Evolutionary conservation across 2,797 vertebrate species (phyloP).

Genomic region (Chiloscyllium punctatum): DNA sequence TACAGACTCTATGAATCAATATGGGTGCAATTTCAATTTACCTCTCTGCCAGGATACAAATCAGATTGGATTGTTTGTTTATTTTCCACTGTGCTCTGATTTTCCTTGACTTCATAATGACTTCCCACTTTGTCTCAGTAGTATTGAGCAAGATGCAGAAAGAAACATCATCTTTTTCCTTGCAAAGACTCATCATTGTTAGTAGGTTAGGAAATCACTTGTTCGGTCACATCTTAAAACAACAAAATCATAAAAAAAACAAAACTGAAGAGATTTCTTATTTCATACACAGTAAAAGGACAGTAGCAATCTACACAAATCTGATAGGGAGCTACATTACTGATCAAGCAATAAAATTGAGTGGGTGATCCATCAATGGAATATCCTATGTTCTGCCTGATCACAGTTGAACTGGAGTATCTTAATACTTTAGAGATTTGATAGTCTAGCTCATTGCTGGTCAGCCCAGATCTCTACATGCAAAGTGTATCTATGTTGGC

Average conservation of each 20-base stretch:
- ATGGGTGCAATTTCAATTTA: neutral
- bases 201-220: neutral
- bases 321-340: neutral
- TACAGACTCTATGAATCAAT: neutral
- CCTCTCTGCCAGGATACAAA: neutral
- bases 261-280: neutral
- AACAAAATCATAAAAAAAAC: neutral
- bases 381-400: neutral
- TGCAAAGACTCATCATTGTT: neutral
- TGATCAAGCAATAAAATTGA: conserved; percentile 23
- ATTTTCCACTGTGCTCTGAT: neutral
- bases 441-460: neutral
- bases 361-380: neutral
- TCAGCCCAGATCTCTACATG: neutral
- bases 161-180: neutral
- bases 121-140: too few species aligned
- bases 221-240: neutral
- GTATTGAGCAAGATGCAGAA: neutral
- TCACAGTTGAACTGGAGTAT: neutral
- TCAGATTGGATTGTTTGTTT: neutral
- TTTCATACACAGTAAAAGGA: neutral
- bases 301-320: neutral
- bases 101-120: neutral
- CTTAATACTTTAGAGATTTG: neutral
- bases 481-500: neutral